These are phyloP conservation scores for Aphodius granarius DNA, from an alignment of 2,888 invertebrate species.

Conservation along the genomic window DNA sequence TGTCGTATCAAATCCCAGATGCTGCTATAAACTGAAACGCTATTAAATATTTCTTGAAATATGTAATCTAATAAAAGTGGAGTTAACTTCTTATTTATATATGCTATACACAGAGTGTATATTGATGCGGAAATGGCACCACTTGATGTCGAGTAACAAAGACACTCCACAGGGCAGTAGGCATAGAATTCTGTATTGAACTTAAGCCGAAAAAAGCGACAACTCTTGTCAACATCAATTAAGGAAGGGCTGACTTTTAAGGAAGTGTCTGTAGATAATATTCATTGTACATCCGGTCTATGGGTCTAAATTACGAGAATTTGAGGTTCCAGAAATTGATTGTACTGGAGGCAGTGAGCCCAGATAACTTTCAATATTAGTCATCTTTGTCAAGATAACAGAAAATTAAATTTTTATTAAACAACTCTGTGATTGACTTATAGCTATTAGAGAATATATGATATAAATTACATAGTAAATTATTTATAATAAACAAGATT, in stretches of 20 bases:
- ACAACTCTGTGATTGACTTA: too few relatives aligned
- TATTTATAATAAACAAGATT: too few relatives aligned
- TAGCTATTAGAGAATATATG: too few relatives aligned
- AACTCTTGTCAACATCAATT: not conserved
- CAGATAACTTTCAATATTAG: not conserved
- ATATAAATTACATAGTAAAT: too few relatives aligned
- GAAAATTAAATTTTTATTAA: too few relatives aligned
- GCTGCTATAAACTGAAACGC: not conserved
- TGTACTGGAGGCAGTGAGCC: not conserved
- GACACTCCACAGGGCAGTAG: not conserved
- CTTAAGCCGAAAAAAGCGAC: not conserved
- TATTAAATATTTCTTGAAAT: not conserved
- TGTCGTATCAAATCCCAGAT: too few relatives aligned
- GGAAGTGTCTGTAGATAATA: not conserved
- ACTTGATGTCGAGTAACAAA: not conserved
- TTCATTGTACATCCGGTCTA: not conserved
- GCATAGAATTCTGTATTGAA: not conserved
- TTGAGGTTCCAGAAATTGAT: not conserved
- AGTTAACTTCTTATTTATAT: not conserved
- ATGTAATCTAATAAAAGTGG: not conserved
- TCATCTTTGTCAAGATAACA: too few relatives aligned
- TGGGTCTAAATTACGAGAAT: not conserved
- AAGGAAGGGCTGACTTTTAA: not conserved
- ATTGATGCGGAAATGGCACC: not conserved
- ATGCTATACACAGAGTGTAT: too few relatives aligned